phyloP scores from a whole-genome alignment of 2,797 vertebrate species.

The Ptychadena robeensis region DNA sequence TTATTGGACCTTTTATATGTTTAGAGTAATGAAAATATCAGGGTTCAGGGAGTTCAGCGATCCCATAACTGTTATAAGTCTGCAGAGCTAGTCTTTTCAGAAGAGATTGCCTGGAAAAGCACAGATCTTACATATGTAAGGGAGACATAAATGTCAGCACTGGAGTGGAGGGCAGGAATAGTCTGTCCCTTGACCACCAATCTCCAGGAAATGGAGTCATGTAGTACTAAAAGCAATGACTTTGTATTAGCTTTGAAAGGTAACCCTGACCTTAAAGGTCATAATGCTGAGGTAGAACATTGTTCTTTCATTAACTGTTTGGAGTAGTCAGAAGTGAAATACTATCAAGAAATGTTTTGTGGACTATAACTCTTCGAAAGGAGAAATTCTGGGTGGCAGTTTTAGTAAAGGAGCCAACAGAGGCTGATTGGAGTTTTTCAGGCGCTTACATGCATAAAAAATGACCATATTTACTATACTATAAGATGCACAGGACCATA shows the following conservation, averaged over 20 bases:
- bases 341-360: neutral
- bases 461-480: too few relatives aligned
- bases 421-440: too few relatives aligned
- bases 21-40: neutral
- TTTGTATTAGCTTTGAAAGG: neutral
- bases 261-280: neutral
- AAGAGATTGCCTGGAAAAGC: neutral
- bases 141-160: conserved; percentile 24
- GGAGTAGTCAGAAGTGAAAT: neutral
- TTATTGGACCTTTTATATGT: neutral
- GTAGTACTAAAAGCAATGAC: neutral
- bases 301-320: conserved; percentile 7
- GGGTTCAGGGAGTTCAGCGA: neutral
- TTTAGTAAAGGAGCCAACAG: too few relatives aligned
- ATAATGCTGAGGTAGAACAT: neutral
- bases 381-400: too few relatives aligned
- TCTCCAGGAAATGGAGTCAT: conserved; percentile 12
- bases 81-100: neutral
- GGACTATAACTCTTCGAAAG: too few relatives aligned
- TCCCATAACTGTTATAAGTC: conserved; percentile 3
- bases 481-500: too few relatives aligned
- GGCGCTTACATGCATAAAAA: too few relatives aligned
- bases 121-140: conserved; percentile 1
- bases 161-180: neutral
- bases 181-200: neutral